A percentile compares a stretch with the other conserved stretches of the same genome.
phyloP scores from a whole-genome alignment of 2,113 vertebrate species.

The Varanus komodoensis region DNA sequence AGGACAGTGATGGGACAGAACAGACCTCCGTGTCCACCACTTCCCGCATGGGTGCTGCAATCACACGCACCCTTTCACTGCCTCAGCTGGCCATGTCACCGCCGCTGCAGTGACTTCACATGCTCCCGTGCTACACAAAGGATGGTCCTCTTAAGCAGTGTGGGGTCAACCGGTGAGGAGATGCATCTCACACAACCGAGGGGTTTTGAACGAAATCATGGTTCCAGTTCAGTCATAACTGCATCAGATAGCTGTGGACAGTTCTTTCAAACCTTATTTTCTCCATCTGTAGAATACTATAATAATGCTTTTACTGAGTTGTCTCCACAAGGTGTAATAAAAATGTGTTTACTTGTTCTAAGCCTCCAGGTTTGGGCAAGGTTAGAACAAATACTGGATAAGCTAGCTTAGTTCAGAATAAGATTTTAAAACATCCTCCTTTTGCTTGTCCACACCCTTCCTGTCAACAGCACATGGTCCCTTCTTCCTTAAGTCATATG shows the following conservation, averaged over 20 bases:
- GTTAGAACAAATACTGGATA: slow-evolving; percentile 4
- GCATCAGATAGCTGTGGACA: neutral
- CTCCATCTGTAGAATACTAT: neutral
- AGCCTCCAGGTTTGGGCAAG: neutral
- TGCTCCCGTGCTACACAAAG: too few species aligned
- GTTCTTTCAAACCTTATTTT: neutral
- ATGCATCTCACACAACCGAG: too few species aligned
- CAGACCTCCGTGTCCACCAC: too few species aligned
- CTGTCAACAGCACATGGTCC: slow-evolving; percentile 1
- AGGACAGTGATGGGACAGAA: neutral
- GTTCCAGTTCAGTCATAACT: neutral
- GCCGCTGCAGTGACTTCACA: neutral
- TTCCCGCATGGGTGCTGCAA: neutral
- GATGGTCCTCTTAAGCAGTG: too few species aligned
- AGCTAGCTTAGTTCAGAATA: neutral
- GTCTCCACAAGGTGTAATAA: neutral
- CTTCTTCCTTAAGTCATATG: neutral
- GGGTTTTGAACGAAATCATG: neutral
- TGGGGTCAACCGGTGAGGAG: too few species aligned
- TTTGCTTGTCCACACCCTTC: neutral
- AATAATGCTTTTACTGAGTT: neutral
- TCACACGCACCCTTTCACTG: neutral
- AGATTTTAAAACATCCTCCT: neutral
- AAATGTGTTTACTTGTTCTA: neutral
- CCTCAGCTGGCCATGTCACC: neutral